phyloP scores from a whole-genome alignment of 2,888 invertebrate species.

The Pristionchus entomophagus region DNA sequence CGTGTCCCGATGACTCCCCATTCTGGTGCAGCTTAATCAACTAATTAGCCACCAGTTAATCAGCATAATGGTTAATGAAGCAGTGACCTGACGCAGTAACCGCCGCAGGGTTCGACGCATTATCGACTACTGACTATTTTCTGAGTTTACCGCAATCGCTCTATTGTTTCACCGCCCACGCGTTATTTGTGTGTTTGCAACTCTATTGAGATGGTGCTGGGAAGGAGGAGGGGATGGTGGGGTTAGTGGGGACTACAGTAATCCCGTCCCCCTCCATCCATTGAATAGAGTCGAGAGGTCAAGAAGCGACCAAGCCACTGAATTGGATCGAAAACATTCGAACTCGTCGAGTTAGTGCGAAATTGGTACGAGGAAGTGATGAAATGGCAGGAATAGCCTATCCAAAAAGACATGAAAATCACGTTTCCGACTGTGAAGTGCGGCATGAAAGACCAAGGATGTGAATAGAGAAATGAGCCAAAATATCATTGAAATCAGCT shows the following conservation, averaged over 20 bases:
- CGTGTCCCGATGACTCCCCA: slow-evolving; percentile 21
- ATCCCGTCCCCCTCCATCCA: background rate
- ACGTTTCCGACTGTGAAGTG: background rate
- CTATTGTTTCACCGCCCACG: background rate
- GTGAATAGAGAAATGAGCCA: background rate
- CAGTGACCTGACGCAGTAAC: background rate
- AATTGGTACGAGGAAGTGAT: background rate
- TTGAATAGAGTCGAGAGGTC: background rate
- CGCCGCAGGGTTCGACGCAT: background rate
- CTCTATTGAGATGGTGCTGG: background rate
- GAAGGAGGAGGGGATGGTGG: slow-evolving; percentile 25
- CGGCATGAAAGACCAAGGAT: background rate
- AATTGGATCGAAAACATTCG: background rate
- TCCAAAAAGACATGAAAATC: too few relatives aligned
- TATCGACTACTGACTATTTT: background rate
- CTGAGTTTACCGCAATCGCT: too few relatives aligned
- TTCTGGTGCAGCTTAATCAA: slow-evolving; percentile 25
- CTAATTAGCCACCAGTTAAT: background rate
- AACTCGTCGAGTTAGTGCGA: background rate
- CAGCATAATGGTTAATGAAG: background rate
- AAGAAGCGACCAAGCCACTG: background rate
- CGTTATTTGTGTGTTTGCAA: slow-evolving; percentile 13
- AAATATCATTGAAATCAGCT: background rate
- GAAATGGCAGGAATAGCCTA: too few relatives aligned
- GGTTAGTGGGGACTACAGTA: background rate